phyloP scores from a whole-genome alignment of 30 jellyfish, hydroid and myxozoan genomes.

The Pelagia noctiluca region DNA sequence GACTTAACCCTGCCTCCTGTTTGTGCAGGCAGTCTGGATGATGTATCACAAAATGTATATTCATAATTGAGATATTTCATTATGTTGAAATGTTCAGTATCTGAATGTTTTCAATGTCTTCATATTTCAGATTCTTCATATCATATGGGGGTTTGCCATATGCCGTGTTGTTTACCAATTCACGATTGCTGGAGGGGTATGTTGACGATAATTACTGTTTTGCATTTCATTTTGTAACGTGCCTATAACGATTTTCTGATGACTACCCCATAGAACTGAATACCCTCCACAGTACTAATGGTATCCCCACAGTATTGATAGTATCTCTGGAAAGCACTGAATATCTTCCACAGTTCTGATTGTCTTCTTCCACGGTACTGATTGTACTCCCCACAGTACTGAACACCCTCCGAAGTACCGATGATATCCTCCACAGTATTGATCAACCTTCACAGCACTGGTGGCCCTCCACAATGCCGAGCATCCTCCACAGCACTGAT shows the following conservation, averaged over 20 bases:
- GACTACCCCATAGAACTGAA: not conserved
- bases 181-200: constrained; percentile 86
- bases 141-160: constrained; percentile 88
- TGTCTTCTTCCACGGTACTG: too few relatives aligned
- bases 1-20: not conserved
- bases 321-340: too few relatives aligned
- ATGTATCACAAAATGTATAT: not conserved
- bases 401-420: too few relatives aligned
- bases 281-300: not conserved
- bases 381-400: too few relatives aligned
- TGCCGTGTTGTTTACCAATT: constrained; percentile 83
- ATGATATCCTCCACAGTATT: too few relatives aligned
- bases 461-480: too few relatives aligned
- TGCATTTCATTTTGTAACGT: not conserved
- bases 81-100: not conserved
- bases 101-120: not conserved
- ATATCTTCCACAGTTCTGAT: too few relatives aligned
- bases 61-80: not conserved
- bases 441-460: too few relatives aligned
- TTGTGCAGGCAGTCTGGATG: not conserved
- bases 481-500: too few relatives aligned
- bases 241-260: not conserved
- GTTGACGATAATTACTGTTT: not conserved
- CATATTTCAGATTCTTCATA: constrained; percentile 68
- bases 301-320: not conserved